Conservation (phyloP, 2,888 invertebrate genomes). For the Protonemura montana region DNA sequence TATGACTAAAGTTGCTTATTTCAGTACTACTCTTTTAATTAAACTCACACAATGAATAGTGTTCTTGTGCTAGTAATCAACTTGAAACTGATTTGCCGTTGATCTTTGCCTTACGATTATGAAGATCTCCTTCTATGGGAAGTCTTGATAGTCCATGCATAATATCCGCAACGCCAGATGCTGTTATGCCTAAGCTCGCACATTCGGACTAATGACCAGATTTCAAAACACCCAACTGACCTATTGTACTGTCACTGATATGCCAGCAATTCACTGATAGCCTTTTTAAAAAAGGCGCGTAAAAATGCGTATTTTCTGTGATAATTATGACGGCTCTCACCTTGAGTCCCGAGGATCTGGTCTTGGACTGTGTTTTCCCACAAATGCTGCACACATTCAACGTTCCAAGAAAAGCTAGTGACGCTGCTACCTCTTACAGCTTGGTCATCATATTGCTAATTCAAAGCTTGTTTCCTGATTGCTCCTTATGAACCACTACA, state of each 20-base stretch:
- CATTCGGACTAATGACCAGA: not conserved
- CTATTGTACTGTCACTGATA: not conserved
- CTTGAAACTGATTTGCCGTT: not conserved
- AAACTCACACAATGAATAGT: not conserved
- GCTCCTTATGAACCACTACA: no score
- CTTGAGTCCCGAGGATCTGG: no score
- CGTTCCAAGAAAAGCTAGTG: no score
- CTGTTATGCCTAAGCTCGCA: not conserved
- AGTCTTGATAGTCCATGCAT: not conserved
- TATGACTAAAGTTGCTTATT: not conserved
- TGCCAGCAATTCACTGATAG: not conserved
- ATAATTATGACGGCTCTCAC: no score
- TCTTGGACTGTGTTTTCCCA: no score
- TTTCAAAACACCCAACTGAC: not conserved
- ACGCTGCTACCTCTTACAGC: no score
- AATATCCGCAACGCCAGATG: not conserved
- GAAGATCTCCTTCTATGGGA: not conserved
- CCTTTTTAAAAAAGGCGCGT: not conserved
- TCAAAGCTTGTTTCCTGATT: no score
- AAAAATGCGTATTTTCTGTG: no score
- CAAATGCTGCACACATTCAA: no score
- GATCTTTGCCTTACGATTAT: not conserved
- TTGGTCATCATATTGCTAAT: no score
- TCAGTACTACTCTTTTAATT: not conserved
- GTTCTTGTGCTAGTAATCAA: not conserved